A percentile compares a stretch with the other conserved stretches of the same genome.
Evolutionary conservation across 2,888 invertebrate species (phyloP).

Genomic region (Dolomedes plantarius): DNA sequence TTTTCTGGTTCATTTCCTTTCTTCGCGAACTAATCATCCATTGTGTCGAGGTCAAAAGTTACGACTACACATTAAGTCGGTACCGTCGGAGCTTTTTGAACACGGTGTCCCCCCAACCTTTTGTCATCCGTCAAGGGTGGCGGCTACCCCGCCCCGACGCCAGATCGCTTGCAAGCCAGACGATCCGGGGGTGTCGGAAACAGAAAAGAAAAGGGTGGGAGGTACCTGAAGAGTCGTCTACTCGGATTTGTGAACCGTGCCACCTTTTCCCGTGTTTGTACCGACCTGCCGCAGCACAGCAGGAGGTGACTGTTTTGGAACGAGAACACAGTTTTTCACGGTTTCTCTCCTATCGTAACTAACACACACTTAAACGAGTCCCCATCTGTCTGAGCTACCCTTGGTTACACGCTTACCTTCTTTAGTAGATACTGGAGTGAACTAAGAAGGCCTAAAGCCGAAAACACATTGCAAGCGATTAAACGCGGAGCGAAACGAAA

Average conservation of each 20-base stretch:
- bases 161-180: conserved; percentile 42
- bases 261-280: conserved; percentile 38
- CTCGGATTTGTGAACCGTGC: conserved; percentile 14
- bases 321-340: conserved; percentile 3
- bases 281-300: conserved; percentile 29
- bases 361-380: background rate
- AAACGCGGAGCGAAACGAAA: too few species aligned
- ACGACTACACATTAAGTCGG: conserved; percentile 8
- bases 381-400: too few species aligned
- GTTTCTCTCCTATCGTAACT: background rate
- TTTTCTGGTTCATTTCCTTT: background rate
- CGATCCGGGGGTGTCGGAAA: conserved; percentile 33
- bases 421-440: too few species aligned
- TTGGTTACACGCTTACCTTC: too few species aligned
- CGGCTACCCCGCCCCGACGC: conserved; percentile 58
- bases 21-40: background rate
- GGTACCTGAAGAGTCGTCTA: conserved; percentile 42
- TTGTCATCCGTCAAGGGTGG: conserved; percentile 66
- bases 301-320: conserved; percentile 33
- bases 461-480: too few species aligned
- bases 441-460: too few species aligned
- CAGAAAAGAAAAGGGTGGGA: conserved; percentile 58
- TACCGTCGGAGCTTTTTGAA: background rate
- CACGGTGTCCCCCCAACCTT: conserved; percentile 26
- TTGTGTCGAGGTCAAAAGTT: conserved; percentile 3